Evolutionary conservation across 2,797 vertebrate genomes (phyloP), one percentile per base, ranked within the genome.

Genomic region (Simalia tracyae): DNA sequence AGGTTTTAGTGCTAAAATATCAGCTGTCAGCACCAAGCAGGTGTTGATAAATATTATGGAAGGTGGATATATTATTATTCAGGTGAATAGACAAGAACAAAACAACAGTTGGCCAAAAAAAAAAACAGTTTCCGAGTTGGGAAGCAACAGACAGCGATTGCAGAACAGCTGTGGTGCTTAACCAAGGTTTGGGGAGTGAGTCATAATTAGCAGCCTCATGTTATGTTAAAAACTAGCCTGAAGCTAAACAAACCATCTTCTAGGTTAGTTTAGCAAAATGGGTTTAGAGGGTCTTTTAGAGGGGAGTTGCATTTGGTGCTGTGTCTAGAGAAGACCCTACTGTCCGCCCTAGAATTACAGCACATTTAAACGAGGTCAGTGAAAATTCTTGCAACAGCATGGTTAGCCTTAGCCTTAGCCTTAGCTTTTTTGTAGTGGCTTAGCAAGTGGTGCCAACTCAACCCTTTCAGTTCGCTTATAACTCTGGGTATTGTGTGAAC

Each of bases 1-100:
- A 85, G 68, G 46, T 60, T 91, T 46, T 42, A 63, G 64, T 86
- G 42, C 46, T 63, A 91, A 91, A 86, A 19, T 61, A 91, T 89
- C 90, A 76, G 54, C 90, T 89, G 46, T 87, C 81, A 31, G 64
- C 63, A 72, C 22, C 76, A 24, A 54, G 56, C 36, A 56, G 87
- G 46, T 91, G 68, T 14, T 84, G 54, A 84, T 36, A 68, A 91
- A 87, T 86, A 91, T 57, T 28, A 72, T 36, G 10, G 64, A 64
- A 91, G 90, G 64, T 91, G 76, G 85, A 19, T 56, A 81, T 84
- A 31, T 81, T 68, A 68, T 87, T 59, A 87, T 72, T 56, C 85
- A 87, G 36, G 64, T 86, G 72, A 91, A 56, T 42, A 60, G 11
- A 26, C 54, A 10, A 6, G 24, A 60, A 42, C 54, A 87, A 87